Base-by-base conservation (phyloP, 1,140 invertebrate species). In the Drosophila lowei region DNA sequence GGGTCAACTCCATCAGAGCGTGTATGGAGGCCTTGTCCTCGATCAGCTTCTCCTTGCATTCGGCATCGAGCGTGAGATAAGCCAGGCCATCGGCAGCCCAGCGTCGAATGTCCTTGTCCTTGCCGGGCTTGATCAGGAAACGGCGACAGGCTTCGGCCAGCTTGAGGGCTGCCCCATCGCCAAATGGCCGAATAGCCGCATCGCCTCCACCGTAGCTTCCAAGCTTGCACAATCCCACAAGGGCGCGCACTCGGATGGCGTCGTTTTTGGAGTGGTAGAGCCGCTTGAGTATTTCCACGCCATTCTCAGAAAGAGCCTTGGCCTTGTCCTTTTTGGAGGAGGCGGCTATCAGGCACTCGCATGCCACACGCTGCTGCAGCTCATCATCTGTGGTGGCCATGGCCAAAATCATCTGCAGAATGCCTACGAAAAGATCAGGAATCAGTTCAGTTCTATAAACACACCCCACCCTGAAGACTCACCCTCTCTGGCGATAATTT, bases 51-150 rank as follows among this genome's bases (percentile, higher is more conserved):
- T 99, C 98, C 90, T 99, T 99, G 1, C 99, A 97, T 92, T 99
- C 98, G 9, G 98, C 99, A 93, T 99, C 98, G 41, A 99, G 93
- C 4, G 98, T 99, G 2, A 99, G 93, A 91, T 99, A 99, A 0
- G 98, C 98, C 0, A 99, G 93, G 11, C 98, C 99, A 93, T 99
- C 99, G 23, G 97, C 97, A 0, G 98, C 98, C 98, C 98, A 99
- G 84, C 97, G 96, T 52, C 97, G 93, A 91, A 99, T 95, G 81
- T 98, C 97, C 64, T 95, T 94, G 84, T 99, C 96, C 90, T 98
- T 97, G 3, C 94, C 91, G 23, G 93, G 93, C 92, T 97, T 98
- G 0, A 98, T 94, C 25, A 99, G 91, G 91, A 99, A 99, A 70
- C 95, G 95, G 68, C 97, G 93, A 90, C 99, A 99, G 15, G 97